phyloP scores from a whole-genome alignment of 2,797 vertebrate species.

The Cottoperca gobio region DNA sequence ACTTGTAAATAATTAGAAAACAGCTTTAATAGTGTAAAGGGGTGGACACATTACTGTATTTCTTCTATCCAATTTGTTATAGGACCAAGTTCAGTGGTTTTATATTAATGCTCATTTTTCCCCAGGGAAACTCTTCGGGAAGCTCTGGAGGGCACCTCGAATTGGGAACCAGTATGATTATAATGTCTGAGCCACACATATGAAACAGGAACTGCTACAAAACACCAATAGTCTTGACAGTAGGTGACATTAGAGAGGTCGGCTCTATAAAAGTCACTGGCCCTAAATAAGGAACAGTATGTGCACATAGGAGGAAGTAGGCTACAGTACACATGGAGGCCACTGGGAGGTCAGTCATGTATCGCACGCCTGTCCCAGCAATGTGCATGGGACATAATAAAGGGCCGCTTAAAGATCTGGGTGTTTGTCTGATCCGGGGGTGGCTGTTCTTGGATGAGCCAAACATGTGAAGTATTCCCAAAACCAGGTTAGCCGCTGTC shows the following conservation, averaged over 20 bases:
- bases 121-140: neutral
- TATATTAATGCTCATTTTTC: neutral
- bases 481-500: conserved; percentile 99
- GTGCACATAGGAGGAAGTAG: conserved; percentile 56
- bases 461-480: conserved; percentile 82
- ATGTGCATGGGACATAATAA: conserved; percentile 39
- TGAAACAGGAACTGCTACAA: conserved; percentile 58
- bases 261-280: conserved; percentile 33
- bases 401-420: conserved; percentile 23
- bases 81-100: conserved; percentile 9
- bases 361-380: conserved; percentile 56
- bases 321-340: conserved; percentile 63
- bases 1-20: neutral
- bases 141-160: conserved; percentile 33
- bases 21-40: neutral
- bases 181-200: neutral
- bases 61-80: neutral
- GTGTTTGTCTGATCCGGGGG: conserved; percentile 45
- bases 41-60: neutral
- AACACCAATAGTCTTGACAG: conserved; percentile 49
- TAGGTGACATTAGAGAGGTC: conserved; percentile 40
- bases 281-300: conserved; percentile 58
- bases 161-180: neutral
- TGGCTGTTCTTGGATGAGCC: conserved; percentile 40
- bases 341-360: conserved; percentile 47